Evolutionary conservation across 2,888 invertebrate genomes (phyloP).

Genomic region (Thereva nobilitata): DNA sequence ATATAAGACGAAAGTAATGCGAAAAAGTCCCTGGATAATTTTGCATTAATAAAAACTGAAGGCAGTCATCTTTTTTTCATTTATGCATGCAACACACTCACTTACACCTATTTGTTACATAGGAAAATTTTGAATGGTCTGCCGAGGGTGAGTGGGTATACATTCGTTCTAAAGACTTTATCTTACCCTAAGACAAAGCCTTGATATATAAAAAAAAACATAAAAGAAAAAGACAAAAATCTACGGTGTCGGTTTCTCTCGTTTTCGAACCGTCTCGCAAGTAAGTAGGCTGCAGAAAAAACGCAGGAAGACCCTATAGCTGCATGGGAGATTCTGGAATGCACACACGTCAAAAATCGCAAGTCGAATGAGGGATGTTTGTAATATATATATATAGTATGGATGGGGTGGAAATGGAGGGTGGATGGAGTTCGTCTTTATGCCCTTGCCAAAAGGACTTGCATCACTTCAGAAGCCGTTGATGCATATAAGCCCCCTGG

Average conservation of each 20-base stretch:
- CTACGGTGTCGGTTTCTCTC: background rate
- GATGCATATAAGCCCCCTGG: slow-evolving; percentile 35
- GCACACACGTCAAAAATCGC: slow-evolving; percentile 14
- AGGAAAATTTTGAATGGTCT: slow-evolving; percentile 15
- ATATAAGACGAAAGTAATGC: slow-evolving; percentile 23
- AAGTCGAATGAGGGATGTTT: slow-evolving; percentile 13
- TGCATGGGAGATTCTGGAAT: slow-evolving; percentile 28
- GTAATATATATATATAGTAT: too few relatives aligned
- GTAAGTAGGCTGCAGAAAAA: background rate
- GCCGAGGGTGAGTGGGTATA: slow-evolving; percentile 5
- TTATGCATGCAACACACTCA: slow-evolving; percentile 13
- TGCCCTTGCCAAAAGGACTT: slow-evolving; percentile 35
- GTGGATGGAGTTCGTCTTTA: slow-evolving; percentile 13
- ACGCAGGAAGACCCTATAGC: slow-evolving; percentile 6
- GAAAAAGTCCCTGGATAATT: background rate
- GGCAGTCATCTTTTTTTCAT: slow-evolving; percentile 6
- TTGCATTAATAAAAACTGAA: slow-evolving; percentile 16
- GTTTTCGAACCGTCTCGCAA: background rate
- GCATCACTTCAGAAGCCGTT: slow-evolving; percentile 37
- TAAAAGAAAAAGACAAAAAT: too few relatives aligned
- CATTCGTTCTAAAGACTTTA: slow-evolving; percentile 9
- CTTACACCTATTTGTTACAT: background rate
- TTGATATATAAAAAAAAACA: background rate
- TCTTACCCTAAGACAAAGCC: slow-evolving; percentile 31
- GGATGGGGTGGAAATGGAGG: slow-evolving; percentile 10